Conservation (phyloP, 1,140 invertebrate species). For the Mercenaria mercenaria region DNA sequence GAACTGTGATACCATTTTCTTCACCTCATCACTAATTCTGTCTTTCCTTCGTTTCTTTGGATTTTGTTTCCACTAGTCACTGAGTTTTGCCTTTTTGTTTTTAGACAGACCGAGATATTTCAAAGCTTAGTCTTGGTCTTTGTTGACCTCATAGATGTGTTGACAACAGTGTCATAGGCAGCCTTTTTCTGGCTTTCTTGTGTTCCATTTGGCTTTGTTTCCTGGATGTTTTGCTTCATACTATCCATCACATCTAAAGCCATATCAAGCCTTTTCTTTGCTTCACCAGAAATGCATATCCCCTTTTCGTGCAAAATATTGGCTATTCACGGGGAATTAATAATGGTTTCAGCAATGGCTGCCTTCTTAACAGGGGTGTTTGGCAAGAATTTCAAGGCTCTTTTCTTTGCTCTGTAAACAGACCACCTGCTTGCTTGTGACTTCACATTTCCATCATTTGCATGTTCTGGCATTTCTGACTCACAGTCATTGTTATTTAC, state of each 20-base stretch:
- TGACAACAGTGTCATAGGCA: not conserved
- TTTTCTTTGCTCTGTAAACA: slow-evolving; percentile 47
- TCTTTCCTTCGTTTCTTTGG: slow-evolving; percentile 34
- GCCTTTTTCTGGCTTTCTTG: slow-evolving; percentile 2
- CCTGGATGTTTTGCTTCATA: too few species aligned
- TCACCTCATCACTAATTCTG: not conserved
- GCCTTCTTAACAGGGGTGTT: not conserved
- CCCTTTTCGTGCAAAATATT: too few species aligned
- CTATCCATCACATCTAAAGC: not conserved
- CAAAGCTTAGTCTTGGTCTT: not conserved
- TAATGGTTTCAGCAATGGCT: not conserved
- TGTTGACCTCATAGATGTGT: not conserved
- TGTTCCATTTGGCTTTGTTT: not conserved
- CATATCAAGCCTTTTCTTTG: not conserved
- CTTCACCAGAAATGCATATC: slow-evolving; percentile 19
- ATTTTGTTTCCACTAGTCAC: not conserved
- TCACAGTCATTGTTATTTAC: slow-evolving; percentile 6
- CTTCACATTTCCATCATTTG: slow-evolving; percentile 44
- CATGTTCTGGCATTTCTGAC: slow-evolving; percentile 59
- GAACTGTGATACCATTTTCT: not conserved
- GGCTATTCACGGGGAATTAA: too few species aligned
- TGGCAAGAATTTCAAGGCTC: not conserved
- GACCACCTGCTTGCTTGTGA: slow-evolving; percentile 33
- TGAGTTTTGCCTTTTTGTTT: not conserved
- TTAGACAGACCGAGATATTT: slow-evolving; percentile 16